Conservation (phyloP, 2,113 vertebrate genomes). For the Silurus glanis region DNA sequence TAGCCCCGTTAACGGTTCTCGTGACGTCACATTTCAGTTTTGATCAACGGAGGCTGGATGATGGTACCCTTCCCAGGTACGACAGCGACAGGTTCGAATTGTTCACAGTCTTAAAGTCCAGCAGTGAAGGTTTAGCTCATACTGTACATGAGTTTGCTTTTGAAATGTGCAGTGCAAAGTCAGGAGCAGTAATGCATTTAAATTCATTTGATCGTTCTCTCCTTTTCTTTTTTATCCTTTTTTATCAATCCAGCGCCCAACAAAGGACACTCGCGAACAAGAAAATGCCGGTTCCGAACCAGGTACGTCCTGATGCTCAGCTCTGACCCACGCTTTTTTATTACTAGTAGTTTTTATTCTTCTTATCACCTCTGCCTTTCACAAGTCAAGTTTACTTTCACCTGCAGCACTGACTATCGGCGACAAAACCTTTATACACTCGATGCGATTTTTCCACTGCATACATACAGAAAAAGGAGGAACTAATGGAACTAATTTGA, state of each 20-base stretch:
- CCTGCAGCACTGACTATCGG: not conserved
- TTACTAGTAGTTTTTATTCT: not conserved
- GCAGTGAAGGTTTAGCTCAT: not conserved
- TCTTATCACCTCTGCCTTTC: not conserved
- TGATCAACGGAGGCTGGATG: constrained; percentile 78
- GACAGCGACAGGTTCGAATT: constrained; percentile 74
- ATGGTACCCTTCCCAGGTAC: constrained; percentile 73
- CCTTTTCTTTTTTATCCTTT: not conserved
- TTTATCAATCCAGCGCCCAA: constrained; percentile 78
- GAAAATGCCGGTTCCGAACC: constrained; percentile 91
- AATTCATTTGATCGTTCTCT: not conserved
- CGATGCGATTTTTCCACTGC: not conserved
- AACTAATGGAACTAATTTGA: not conserved
- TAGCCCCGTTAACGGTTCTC: constrained; percentile 68
- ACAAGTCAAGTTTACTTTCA: not conserved
- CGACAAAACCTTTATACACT: not conserved
- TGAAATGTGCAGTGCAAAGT: not conserved
- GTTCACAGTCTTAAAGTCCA: constrained; percentile 27
- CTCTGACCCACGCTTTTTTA: not conserved
- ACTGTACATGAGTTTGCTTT: not conserved
- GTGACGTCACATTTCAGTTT: constrained; percentile 78
- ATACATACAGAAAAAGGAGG: not conserved
- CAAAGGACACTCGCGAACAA: constrained; percentile 89
- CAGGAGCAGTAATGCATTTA: not conserved
- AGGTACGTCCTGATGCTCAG: constrained; percentile 74